These are phyloP conservation scores for Oncorhynchus masou DNA, from an alignment of 2,113 vertebrate species.

Conservation along the genomic window DNA sequence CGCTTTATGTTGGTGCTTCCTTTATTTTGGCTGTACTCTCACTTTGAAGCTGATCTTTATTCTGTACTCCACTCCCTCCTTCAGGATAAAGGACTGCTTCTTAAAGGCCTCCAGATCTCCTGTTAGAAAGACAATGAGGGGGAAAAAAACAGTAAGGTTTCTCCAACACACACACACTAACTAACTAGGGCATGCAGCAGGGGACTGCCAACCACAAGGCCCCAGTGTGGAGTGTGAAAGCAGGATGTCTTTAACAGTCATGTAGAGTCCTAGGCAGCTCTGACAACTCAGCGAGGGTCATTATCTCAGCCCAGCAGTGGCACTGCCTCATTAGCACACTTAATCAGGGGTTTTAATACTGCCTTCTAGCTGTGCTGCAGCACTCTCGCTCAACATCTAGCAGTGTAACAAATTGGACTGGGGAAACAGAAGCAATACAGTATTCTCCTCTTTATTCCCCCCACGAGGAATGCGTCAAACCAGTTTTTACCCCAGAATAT, in stretches of 20 bases:
- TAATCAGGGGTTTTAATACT: neutral
- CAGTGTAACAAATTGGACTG: neutral
- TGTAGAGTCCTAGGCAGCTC: neutral
- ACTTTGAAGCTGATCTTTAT: slow-evolving; percentile 96
- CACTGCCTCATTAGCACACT: neutral
- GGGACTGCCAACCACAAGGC: neutral
- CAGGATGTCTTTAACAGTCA: neutral
- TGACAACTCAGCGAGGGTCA: neutral
- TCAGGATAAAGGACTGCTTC: slow-evolving; percentile 85
- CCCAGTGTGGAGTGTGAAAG: neutral
- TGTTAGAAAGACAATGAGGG: slow-evolving; percentile 37
- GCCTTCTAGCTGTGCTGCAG: neutral
- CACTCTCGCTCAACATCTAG: no score
- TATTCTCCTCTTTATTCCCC: no score
- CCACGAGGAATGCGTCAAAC: no score
- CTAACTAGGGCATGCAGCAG: neutral
- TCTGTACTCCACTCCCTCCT: slow-evolving; percentile 90
- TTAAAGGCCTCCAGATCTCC: slow-evolving; percentile 88
- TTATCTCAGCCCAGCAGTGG: neutral
- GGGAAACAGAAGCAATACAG: neutral
- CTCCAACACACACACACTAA: neutral
- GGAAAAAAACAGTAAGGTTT: neutral
- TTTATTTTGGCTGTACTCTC: slow-evolving; percentile 40
- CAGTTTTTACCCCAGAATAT: no score
- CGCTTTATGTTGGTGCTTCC: no score